Base-by-base conservation (phyloP, 2,113 vertebrate genomes). In the Microcebus ravelobensis region DNA sequence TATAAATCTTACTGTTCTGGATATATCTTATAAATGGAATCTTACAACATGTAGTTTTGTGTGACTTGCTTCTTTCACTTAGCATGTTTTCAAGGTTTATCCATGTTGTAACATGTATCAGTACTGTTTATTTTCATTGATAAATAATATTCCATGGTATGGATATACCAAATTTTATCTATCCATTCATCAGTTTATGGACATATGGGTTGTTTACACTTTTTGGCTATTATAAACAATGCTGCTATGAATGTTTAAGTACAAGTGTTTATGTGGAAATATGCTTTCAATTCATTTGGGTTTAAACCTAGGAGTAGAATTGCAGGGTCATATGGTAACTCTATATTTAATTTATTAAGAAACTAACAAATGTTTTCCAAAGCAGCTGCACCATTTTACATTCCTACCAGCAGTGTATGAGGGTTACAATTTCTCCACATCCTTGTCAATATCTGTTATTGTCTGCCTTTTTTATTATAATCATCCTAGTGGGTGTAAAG, bases 351-450 rank as follows among this genome's bases (percentile, higher is more conserved):
- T 13, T 81, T 85, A 89, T 3, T 73, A 25, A 94, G 25, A 18
- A 91, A 91, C 14, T 45, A 52, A 68, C 6, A 90, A 65, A 67
- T 80, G 21, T 73, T 95, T 95, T 95, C 21, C 71, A 83, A 79
- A 95, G 34, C 8, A 39, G 36, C 39, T 74, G 29, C 4, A 76
- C 25, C 79, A 95, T 89, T 80, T 91, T 81, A 95, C 39, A 86
- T 76, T 76, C 23, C n/a, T 11, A 76, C 23, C 18, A 94, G 21
- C 25, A 92, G 42, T 86, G 39, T 57, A 89, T 48, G 57, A 85
- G 8, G n/a, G 10, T 74, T 95, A 57, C 7, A 93, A 59, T 73
- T 68, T 96, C 42, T 70, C n/a, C 59, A 77, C 17, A 94, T 65
- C 52, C 36, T 94, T 88, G 29, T 36, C 48, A 80, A 79, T 83